Percentiles rank a stretch among this genome's conserved stretches.
These are phyloP conservation scores for Prosapia bicincta DNA, from an alignment of 2,888 invertebrate species.

Conservation along the genomic window DNA sequence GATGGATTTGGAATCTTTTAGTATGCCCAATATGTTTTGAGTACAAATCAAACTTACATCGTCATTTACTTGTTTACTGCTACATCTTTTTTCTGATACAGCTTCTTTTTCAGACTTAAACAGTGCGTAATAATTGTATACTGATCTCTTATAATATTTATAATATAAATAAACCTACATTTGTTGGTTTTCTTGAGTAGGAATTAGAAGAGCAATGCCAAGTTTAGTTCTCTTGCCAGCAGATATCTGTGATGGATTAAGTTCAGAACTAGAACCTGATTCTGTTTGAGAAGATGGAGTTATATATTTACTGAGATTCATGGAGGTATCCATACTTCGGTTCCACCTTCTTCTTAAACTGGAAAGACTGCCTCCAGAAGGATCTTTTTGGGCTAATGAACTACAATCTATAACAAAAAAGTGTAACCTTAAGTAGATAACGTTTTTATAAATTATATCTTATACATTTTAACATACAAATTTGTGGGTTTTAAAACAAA, in stretches of 20 bases:
- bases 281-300: conserved; percentile 8
- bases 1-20: too few relatives aligned
- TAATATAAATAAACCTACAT: conserved; percentile 43
- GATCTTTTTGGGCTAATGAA: conserved; percentile 3
- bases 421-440: neutral
- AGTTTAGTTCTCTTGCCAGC: conserved; percentile 50
- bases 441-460: too few relatives aligned
- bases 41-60: too few relatives aligned
- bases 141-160: too few relatives aligned
- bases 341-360: conserved; percentile 55
- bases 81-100: too few relatives aligned
- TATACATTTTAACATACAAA: too few relatives aligned
- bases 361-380: conserved; percentile 49
- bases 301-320: conserved; percentile 45
- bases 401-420: neutral
- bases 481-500: too few relatives aligned
- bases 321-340: conserved; percentile 53
- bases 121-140: too few relatives aligned
- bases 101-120: too few relatives aligned
- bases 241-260: conserved; percentile 8
- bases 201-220: conserved; percentile 56
- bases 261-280: conserved; percentile 1
- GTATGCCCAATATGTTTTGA: too few relatives aligned
- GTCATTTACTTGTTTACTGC: too few relatives aligned
- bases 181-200: conserved; percentile 43